Conservation (phyloP, 2,113 vertebrate genomes). For the Montifringilla adamsi region DNA sequence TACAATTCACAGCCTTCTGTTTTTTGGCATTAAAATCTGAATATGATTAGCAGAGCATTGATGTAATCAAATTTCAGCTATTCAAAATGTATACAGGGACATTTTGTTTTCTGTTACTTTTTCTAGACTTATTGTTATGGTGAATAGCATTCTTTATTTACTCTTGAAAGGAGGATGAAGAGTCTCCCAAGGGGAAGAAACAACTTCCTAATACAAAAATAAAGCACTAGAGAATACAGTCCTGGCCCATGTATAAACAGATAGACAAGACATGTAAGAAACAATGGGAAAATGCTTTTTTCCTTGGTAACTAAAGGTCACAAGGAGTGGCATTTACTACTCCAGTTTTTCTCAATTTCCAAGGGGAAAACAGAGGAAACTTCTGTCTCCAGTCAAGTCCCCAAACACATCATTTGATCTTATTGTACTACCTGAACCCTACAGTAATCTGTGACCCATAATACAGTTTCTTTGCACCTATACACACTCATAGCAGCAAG, state of each 20-base stretch:
- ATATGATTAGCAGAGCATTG: not conserved
- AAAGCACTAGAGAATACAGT: not conserved
- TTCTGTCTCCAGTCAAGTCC: not conserved
- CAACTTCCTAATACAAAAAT: not conserved
- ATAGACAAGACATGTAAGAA: not conserved
- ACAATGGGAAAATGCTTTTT: not conserved
- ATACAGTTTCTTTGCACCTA: not conserved
- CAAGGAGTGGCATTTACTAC: rapidly evolving
- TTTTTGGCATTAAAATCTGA: constrained; percentile 3
- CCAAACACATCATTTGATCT: not conserved
- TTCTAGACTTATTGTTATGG: constrained; percentile 16
- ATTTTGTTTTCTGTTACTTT: constrained; percentile 15
- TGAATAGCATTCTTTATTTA: constrained; percentile 21
- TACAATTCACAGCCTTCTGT: not conserved
- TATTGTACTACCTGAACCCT: not conserved
- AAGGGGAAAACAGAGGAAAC: not conserved
- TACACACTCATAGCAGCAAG: not conserved
- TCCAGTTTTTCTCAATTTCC: not conserved
- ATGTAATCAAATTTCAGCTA: not conserved
- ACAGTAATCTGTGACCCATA: not conserved
- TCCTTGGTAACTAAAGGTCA: not conserved
- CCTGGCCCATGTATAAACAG: not conserved
- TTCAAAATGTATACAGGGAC: not conserved
- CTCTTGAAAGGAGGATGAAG: not conserved
- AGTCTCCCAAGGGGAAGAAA: not conserved